Base-by-base conservation (phyloP, 2,113 vertebrate species). In the Isichthys henryi region DNA sequence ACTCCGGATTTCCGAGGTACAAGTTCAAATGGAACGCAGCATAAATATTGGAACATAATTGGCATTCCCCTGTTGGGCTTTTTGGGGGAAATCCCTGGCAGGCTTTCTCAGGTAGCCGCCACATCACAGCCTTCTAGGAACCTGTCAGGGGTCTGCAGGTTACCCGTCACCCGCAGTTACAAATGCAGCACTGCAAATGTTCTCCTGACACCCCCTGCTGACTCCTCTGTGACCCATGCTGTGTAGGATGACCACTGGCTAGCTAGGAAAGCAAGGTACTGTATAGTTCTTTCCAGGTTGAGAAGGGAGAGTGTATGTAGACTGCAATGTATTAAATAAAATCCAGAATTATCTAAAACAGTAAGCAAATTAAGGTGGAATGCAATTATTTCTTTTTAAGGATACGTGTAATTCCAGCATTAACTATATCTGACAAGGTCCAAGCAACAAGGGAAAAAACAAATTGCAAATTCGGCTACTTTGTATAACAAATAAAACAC, bases 301-400 rank as follows among this genome's bases (percentile, higher is more conserved):
- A 19, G 80, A 83, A 9, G 9, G 43, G 45, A 83, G 1, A 48
- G 43, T 45, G 17, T 46, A 46, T 46, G 21, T 23, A 48, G 45
- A n/a, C 3, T 48, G 21, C 45, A n/a, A 11, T 5, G 39, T 84
- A 39, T 48, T 45, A 21, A 84, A n/a, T 39, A 19, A 35, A 80
- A 77, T 35, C 35, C 13, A 17, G 15, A 43, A 77, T 92, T 92
- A 91, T 89, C 89, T 90, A 93, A 92, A 94, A 94, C 91, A 58
- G 45, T 89, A 91, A 94, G 91, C 94, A 93, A 95, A 94, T 93
- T 91, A 93, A 94, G 91, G 88, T 46, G 85, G 87, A 91, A 91
- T 89, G 90, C 92, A 94, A 93, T 89, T 93, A 94, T 94, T 93
- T 93, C 89, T 92, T 93, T 93, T 95, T 95, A 96, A 96, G 95